Evolutionary conservation across 2,888 invertebrate genomes (phyloP), one percentile per base, ranked within the genome.

Genomic region (Cynaeus angustus): DNA sequence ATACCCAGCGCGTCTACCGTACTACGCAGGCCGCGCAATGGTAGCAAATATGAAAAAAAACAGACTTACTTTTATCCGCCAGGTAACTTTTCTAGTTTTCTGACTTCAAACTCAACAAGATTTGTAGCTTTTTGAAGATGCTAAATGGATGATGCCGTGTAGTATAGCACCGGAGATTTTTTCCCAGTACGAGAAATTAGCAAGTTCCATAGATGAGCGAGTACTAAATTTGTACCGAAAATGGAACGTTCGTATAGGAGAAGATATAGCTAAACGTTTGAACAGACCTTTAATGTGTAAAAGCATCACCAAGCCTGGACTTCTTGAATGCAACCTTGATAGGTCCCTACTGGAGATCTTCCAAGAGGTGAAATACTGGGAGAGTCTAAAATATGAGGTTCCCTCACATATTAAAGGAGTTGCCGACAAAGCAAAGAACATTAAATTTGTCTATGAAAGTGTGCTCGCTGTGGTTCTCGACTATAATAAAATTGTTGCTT

Each of bases 251-350:
- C 87, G 88, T 66, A 81, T 91, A 12, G 91, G 90, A 10, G 89
- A 89, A 53, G 89, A 90, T 81, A 87, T 90, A 53, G 84, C 86
- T 0, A 83, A 84, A 0, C 88, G 89, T 45, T 83, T 94, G 16
- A 91, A 94, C 77, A 88, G 90, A 45, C 91, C 92, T 0, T 85
- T 97, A 62, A 91, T 97, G 89, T 86, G 89, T 69, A 90, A 90
- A 71, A 93, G 92, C 80, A 81, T 84, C 12, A 85, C 86, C 3
- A 88, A 89, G 61, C 88, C 89, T 12, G 92, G 92, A 0, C 85
- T 93, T 50, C 82, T 96, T 70, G 92, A 94, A 81, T 92, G 92
- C 81, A 95, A 96, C 82, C 92, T 95, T 75, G 94, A 95, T 82
- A 88, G 89, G 91, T 91, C 82, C 30, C 62, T 62, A 13, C 21